phyloP scores from a whole-genome alignment of 2,113 vertebrate species.

The Cricetomys ansorgei region DNA sequence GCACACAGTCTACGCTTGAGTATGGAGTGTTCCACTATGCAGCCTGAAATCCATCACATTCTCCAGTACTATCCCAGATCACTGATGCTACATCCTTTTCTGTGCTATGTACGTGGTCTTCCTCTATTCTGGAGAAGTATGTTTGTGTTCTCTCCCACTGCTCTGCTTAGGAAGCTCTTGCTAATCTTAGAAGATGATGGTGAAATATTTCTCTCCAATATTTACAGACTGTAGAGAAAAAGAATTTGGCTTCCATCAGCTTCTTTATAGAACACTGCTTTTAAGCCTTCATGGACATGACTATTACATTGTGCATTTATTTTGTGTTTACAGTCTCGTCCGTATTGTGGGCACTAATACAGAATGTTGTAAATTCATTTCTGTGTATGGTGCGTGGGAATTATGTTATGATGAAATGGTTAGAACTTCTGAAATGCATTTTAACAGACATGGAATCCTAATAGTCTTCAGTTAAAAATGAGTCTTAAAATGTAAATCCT shows the following conservation, averaged over 20 bases:
- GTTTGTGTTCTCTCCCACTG: neutral
- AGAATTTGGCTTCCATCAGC: neutral
- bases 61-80: neutral
- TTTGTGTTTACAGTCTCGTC: neutral
- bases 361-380: slow-evolving; percentile 4
- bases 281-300: neutral
- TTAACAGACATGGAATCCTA: neutral
- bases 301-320: neutral
- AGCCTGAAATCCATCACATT: neutral
- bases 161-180: neutral
- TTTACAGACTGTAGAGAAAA: neutral
- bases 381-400: neutral
- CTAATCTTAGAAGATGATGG: neutral
- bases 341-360: neutral
- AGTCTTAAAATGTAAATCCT: neutral
- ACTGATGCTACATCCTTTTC: neutral
- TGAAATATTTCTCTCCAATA: neutral
- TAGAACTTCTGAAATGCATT: slow-evolving; percentile 32
- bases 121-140: neutral
- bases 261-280: neutral
- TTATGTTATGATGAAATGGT: neutral
- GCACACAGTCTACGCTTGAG: neutral
- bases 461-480: neutral
- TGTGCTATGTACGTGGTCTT: neutral
- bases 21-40: neutral